A percentile compares a stretch with the other conserved stretches of the same genome.
phyloP scores from a whole-genome alignment of 2,888 invertebrate species.

The Chloromyia formosa region DNA sequence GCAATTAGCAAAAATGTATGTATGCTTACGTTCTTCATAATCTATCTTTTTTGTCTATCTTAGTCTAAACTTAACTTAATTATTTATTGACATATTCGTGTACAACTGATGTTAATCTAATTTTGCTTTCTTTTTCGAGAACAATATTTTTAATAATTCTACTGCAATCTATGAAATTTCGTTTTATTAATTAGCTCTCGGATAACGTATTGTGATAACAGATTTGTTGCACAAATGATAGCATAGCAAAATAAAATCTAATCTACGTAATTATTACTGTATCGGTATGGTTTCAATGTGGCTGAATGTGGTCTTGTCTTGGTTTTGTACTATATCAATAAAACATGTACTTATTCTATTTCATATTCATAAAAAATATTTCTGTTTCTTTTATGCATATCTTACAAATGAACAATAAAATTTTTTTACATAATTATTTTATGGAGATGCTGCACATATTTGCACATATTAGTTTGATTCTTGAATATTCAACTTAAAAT shows the following conservation, averaged over 20 bases:
- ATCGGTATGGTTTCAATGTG: conserved; percentile 22
- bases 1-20: not conserved
- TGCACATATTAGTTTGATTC: not conserved
- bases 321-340: conserved; percentile 28
- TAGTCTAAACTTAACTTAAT: too few species aligned
- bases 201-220: not conserved
- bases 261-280: not conserved
- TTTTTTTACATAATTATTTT: not conserved
- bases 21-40: not conserved
- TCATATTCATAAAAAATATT: not conserved
- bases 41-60: too few species aligned
- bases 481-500: too few species aligned
- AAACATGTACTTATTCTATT: conserved; percentile 16
- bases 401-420: not conserved
- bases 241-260: not conserved
- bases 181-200: too few species aligned
- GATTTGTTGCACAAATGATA: not conserved
- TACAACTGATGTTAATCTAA: too few species aligned
- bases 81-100: too few species aligned
- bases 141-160: too few species aligned
- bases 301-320: conserved; percentile 40
- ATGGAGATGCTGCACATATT: not conserved
- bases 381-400: not conserved
- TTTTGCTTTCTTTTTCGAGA: too few species aligned
- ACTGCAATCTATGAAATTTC: too few species aligned